phyloP scores from a whole-genome alignment of 2,113 vertebrate genomes.

The Hippocampus abdominalis region DNA sequence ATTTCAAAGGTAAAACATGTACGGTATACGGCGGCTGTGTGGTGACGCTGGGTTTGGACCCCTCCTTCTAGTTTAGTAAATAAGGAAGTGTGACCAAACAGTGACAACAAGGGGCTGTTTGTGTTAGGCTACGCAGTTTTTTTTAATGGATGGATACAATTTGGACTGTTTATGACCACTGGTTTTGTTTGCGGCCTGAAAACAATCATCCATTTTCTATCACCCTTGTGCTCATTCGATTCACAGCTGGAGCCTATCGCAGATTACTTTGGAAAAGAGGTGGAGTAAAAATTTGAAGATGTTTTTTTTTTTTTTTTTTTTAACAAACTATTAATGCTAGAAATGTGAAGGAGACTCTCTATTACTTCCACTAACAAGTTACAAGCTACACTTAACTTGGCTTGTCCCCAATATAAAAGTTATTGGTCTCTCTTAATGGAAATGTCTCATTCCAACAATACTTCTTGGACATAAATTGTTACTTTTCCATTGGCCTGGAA shows the following conservation, averaged over 20 bases:
- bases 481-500: no score
- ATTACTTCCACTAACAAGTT: no score
- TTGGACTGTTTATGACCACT: background rate
- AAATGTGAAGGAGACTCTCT: no score
- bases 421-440: no score
- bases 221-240: background rate
- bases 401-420: no score
- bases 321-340: background rate
- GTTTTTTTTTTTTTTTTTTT: background rate
- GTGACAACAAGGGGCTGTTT: background rate
- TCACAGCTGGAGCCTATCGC: background rate
- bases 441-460: no score
- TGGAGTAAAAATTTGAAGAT: background rate
- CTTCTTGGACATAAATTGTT: no score
- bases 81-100: background rate
- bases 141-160: background rate
- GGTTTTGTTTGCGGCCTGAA: background rate
- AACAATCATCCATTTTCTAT: background rate
- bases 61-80: background rate
- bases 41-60: conserved; percentile 33
- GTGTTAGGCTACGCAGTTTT: background rate
- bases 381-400: no score
- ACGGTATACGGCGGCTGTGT: conserved; percentile 36
- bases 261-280: background rate
- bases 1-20: conserved; percentile 68